Base-by-base conservation (phyloP, 1,140 invertebrate species). In the Drosophila pandora region DNA sequence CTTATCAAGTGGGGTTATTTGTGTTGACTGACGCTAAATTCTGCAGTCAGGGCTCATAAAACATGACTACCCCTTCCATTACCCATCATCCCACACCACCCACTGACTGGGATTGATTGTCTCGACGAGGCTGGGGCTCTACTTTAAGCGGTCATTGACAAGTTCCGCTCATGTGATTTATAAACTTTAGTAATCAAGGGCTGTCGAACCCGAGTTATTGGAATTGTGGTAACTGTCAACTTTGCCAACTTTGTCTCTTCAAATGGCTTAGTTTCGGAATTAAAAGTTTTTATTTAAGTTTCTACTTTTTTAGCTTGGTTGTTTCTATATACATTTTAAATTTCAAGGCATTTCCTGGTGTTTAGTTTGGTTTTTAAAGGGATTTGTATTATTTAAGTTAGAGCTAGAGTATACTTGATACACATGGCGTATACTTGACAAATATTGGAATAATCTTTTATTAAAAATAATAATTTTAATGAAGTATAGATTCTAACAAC, bases 1-100 rank as follows among this genome's bases (percentile, higher is more conserved):
- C 62, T 32, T 28, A 43, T 41, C 41, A 54, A 71, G 37, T 67
- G 84, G 58, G 56, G 64, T 79, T 79, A 79, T 84, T 76, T 79
- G 61, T 84, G 68, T 85, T 84, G 76, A 76, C 76, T 84, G 76
- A 76, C 76, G 69, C 77, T 87, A 74, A 77, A 81, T 61, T 76
- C 45, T 57, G 48, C 54, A 84, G 47, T 77, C 67, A 49, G 52
- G 62, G 63, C 76, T 54, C 72, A 79, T 76, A 77, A 84, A 78
- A 76, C 65, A 79, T 37, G 34, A 37, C 10, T 37, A 37, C 34
- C 57, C 41, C 25, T 55, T 48, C n/a, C 34, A 65, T 3, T 12
- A 54, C 52, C 32, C 32, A 32, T 32, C 32, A 8, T 8, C 32
- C 32, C 3, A 28, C 3, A 32, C 32, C 32, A 9, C 32, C 32